Evolutionary conservation across 2,113 vertebrate species (phyloP), one percentile per base, ranked within the genome.

Genomic region (Elephas maximus): DNA sequence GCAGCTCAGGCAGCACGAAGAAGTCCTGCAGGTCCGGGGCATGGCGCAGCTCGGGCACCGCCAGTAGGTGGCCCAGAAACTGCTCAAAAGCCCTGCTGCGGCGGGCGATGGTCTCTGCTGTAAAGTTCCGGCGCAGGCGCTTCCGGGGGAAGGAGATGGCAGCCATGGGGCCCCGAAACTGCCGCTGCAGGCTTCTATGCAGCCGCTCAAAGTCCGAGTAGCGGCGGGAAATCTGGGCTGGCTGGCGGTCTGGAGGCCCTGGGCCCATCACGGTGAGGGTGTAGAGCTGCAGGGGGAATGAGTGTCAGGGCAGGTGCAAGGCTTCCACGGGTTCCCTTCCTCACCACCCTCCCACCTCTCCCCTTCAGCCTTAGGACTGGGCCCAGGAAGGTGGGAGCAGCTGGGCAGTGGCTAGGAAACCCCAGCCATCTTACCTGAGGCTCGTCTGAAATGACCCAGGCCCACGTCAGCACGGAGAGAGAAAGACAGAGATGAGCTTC

Each of bases 61-160:
- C 98, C 95, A 99, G 99, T 93, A 99, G 97, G 97, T 99, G 99
- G 86, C 99, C 98, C 95, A 99, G 98, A 97, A 99, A 99, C 98
- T 99, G 99, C 81, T 99, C 99, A 0, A 99, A 99, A 4, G 99
- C 99, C 33, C 99, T 99, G 98, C 99, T 99, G 41, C 99, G 99
- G 97, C 99, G 99, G 89, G 99, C 99, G 0, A 99, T 99, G 45
- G 99, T 99, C 98, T 99, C 99, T 0, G 99, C 99, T 0, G 99
- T 99, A 92, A 99, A 99, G 98, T 99, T 99, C 26, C 98, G 98
- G 51, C 98, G 99, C 93, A 99, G 98, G 97, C 99, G 99, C 97
- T 99, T 99, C 94, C 99, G 99, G 21, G 99, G 99, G 95, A 99
- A 99, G 92, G 99, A 98, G 51, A 99, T 53, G 2, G 98, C 98